These are phyloP conservation scores for Gambusia holbrooki DNA, from an alignment of 2,113 vertebrate genomes.

Conservation along the genomic window DNA sequence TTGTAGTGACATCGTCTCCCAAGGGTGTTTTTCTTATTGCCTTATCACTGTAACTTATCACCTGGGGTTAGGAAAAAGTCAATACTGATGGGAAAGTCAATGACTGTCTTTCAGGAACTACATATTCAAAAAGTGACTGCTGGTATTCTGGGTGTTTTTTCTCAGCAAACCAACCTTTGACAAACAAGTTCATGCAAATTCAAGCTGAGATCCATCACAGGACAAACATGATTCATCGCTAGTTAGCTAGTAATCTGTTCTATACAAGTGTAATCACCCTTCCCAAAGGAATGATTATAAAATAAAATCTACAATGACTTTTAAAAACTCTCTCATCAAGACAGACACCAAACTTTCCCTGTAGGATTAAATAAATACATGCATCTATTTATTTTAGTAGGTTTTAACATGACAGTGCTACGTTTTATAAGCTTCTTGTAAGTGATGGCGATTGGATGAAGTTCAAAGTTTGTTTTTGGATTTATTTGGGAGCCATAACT, in stretches of 20 bases:
- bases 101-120: constrained; percentile 65
- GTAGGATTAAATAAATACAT: no score
- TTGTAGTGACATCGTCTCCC: background rate
- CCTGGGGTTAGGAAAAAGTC: constrained; percentile 54
- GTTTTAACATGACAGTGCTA: background rate
- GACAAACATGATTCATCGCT: constrained; percentile 4
- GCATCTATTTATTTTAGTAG: background rate
- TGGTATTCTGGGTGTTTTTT: constrained; percentile 19
- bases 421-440: background rate
- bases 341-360: no score
- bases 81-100: constrained; percentile 65
- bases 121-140: constrained; percentile 37
- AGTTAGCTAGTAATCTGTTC: background rate
- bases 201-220: background rate
- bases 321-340: background rate
- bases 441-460: no score
- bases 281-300: background rate
- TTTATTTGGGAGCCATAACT: no score
- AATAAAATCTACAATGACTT: background rate
- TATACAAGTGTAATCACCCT: no score
- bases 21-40: constrained; percentile 29
- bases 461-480: no score
- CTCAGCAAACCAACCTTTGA: constrained; percentile 46
- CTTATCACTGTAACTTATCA: constrained; percentile 52
- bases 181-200: constrained; percentile 49